Conservation (phyloP, 1,140 invertebrate genomes). For the Parapsyche elsis region DNA sequence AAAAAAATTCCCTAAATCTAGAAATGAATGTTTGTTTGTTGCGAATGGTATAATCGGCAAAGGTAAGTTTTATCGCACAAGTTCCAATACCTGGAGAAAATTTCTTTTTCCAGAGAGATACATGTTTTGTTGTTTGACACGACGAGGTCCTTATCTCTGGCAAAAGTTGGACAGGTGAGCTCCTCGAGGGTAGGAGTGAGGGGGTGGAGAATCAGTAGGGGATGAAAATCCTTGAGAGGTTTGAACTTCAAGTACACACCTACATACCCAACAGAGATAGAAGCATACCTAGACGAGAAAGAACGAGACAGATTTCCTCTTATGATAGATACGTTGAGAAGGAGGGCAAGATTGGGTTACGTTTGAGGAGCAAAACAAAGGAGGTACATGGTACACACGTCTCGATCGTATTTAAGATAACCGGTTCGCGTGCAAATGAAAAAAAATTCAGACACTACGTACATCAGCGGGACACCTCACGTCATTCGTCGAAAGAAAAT, state of each 20-base stretch:
- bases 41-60: too few species aligned
- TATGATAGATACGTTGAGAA: not conserved
- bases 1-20: too few species aligned
- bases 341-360: not conserved
- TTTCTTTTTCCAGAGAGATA: slow-evolving; percentile 20
- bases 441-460: slow-evolving; percentile 7
- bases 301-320: too few species aligned
- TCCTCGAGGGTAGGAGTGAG: not conserved
- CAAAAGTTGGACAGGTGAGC: slow-evolving; percentile 40
- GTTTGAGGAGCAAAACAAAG: slow-evolving; percentile 11
- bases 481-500: slow-evolving; percentile 10
- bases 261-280: not conserved
- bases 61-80: too few species aligned
- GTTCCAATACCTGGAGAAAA: not conserved
- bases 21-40: too few species aligned
- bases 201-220: not conserved
- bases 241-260: not conserved
- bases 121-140: slow-evolving; percentile 40
- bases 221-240: not conserved
- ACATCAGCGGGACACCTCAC: not conserved
- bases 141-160: slow-evolving; percentile 27
- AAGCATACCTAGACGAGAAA: not conserved
- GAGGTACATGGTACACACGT: too few species aligned
- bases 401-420: slow-evolving; percentile 31
- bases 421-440: slow-evolving; percentile 23